Conservation (phyloP, 2,797 vertebrate genomes). For the Tenualosa ilisha region DNA sequence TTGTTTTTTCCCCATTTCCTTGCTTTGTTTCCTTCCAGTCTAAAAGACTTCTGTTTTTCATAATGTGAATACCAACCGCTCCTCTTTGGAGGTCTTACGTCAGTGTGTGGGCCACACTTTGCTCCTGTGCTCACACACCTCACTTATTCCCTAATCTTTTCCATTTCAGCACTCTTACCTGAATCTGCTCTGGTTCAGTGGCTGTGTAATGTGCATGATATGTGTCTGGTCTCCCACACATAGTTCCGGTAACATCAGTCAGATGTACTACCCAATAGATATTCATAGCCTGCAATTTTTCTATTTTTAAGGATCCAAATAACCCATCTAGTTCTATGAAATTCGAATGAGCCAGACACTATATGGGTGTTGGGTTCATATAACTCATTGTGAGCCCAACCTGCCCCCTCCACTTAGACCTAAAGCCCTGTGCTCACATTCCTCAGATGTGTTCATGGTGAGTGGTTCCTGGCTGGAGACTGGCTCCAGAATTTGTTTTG, state of each 20-base stretch:
- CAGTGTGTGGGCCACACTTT: background rate
- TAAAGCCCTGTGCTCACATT: background rate
- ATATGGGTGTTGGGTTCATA: background rate
- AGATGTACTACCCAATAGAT: background rate
- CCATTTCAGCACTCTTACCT: background rate
- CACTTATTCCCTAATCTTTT: background rate
- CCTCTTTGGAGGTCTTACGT: background rate
- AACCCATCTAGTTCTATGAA: background rate
- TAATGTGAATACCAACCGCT: background rate
- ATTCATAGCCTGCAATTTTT: background rate
- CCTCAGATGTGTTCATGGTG: background rate
- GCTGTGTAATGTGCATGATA: background rate
- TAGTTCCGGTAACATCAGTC: background rate
- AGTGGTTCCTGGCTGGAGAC: background rate
- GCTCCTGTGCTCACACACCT: background rate
- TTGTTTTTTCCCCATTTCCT: background rate
- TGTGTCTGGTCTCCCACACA: background rate
- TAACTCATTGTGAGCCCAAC: background rate
- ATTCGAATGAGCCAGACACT: background rate
- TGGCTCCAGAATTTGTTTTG: slow-evolving; percentile 10
- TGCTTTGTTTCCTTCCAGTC: background rate
- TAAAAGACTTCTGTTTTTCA: background rate
- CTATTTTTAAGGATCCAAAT: no score
- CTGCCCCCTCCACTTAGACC: background rate
- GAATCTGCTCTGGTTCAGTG: background rate